Evolutionary conservation across 2,113 vertebrate species (phyloP), one percentile per base, ranked within the genome.

Genomic region (Origma solitaria): DNA sequence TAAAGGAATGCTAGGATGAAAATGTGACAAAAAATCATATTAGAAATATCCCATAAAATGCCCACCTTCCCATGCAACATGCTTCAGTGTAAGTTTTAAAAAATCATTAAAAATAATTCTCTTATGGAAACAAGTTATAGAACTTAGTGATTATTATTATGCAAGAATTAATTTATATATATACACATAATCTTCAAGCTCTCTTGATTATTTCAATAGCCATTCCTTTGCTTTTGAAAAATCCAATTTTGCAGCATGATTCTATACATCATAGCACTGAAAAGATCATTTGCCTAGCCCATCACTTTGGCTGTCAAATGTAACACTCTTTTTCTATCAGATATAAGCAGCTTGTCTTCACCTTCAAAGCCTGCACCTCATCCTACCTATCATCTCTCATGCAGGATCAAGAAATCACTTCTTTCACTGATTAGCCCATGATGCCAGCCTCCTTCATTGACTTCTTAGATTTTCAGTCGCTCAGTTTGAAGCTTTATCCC

Each of bases 311-410:
- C 91, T 92, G 90, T 88, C 92, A 95, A 82, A 82, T 79, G 53
- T 76, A 91, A 91, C 90, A 56, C 23, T 77, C 47, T 54, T 83
- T 87, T 91, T 85, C 76, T 90, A 94, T 80, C 84, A 90, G 89
- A 89, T 94, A 87, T 94, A 95, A 96, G 87, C 86, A 85, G 91
- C 91, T 96, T 96, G 90, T 82, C 84, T 94, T 88, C 78, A 61
- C 78, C 92, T 96, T 91, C 89, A 96, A 95, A 96, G 81, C 72
- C 77, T 70, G 93, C 80, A 78, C 81, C 62, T 89, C 95, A 91
- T 72, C 62, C 87, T 85, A 92, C 81, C 89, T 93, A 84, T 95
- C 87, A 66, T 78, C 45, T 91, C 53, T 73, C 37, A 44, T 19
- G 38, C 72, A 78, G 80, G 86, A 95, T 84, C 72, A 95, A 89